Conservation (phyloP, 2,797 vertebrate genomes). For the Lacerta viridis region DNA sequence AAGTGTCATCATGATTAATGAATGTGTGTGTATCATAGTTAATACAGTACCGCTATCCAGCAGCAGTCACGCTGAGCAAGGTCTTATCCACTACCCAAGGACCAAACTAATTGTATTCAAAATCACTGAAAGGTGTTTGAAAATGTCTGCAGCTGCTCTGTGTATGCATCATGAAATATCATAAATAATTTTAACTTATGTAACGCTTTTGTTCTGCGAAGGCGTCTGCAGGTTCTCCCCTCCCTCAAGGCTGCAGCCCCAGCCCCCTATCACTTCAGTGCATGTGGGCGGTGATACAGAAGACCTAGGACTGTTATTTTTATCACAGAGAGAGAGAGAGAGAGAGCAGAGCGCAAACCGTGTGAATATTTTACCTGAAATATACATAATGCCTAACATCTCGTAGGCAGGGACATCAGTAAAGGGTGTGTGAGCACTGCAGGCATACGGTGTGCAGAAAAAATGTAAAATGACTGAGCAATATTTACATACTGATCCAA, state of each 20-base stretch:
- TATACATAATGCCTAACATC: slow-evolving; percentile 37
- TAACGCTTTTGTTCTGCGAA: slow-evolving; percentile 31
- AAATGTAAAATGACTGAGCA: not conserved
- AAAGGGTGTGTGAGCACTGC: slow-evolving; percentile 19
- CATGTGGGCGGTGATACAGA: slow-evolving; percentile 12
- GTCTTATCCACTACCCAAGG: not conserved
- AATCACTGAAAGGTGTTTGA: not conserved
- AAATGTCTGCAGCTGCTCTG: not conserved
- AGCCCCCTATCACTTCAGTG: slow-evolving; percentile 6
- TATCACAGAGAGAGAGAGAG: not conserved
- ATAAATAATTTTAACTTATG: not conserved
- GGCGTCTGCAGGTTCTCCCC: accelerated
- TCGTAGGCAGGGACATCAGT: slow-evolving; percentile 10
- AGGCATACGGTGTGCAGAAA: not conserved
- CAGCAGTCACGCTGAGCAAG: not conserved
- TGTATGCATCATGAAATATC: not conserved
- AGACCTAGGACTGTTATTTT: slow-evolving; percentile 30
- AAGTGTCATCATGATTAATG: not conserved
- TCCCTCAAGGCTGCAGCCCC: not conserved
- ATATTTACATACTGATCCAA: slow-evolving; percentile 3
- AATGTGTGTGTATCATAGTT: not conserved
- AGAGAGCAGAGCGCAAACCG: not conserved
- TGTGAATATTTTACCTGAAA: not conserved
- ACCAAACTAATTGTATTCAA: accelerated
- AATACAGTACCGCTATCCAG: not conserved